A percentile compares a stretch with the other conserved stretches of the same genome.
phyloP scores from a whole-genome alignment of 2,888 invertebrate genomes.

The Leptopilina myrica region DNA sequence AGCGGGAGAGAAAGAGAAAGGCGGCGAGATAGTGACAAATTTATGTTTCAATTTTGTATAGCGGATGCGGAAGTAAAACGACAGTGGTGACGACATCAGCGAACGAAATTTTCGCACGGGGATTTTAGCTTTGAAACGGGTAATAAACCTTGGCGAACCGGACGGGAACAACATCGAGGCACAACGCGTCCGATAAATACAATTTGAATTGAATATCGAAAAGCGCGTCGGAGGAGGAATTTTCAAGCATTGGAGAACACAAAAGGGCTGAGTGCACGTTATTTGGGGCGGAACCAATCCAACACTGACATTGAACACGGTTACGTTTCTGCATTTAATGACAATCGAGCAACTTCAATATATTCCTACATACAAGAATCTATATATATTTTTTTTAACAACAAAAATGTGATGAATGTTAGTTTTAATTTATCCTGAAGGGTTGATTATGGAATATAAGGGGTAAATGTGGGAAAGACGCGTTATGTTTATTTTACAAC shows the following conservation, averaged over 20 bases:
- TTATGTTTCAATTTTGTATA: constrained; percentile 67
- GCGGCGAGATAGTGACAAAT: constrained; percentile 57
- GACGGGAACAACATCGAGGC: constrained; percentile 54
- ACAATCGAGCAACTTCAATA: constrained; percentile 13
- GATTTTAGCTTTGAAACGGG: constrained; percentile 61
- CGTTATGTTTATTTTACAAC: too few species aligned
- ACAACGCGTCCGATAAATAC: constrained; percentile 53
- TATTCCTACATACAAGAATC: background rate
- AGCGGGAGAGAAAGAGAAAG: constrained; percentile 22
- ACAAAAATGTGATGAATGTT: too few species aligned
- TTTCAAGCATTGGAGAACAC: constrained; percentile 44
- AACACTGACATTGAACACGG: constrained; percentile 42
- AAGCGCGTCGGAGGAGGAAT: constrained; percentile 50
- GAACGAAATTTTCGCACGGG: constrained; percentile 66
- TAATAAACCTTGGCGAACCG: constrained; percentile 63
- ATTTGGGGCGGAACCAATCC: constrained; percentile 33
- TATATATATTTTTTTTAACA: background rate
- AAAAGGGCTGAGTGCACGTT: constrained; percentile 41
- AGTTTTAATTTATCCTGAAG: too few species aligned
- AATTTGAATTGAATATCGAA: constrained; percentile 61
- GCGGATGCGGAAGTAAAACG: constrained; percentile 60
- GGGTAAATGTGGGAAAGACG: too few species aligned
- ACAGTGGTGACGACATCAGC: constrained; percentile 36
- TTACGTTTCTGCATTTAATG: constrained; percentile 52
- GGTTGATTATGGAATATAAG: too few species aligned